Base-by-base conservation (phyloP, 2,113 vertebrate genomes). In the Oryzias javanicus region DNA sequence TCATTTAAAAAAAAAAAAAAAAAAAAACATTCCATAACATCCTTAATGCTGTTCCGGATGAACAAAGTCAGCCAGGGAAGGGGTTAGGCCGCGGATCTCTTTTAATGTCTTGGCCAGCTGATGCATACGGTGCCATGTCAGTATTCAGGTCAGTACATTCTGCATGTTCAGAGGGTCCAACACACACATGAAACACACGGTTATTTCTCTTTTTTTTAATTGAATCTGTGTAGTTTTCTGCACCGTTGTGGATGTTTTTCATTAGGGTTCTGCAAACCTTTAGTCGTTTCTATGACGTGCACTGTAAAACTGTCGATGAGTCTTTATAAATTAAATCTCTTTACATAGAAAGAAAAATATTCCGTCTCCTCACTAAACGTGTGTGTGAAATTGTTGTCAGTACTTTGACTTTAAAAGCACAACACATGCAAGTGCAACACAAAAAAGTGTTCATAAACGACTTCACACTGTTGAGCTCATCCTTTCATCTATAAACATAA, bases 301-400 rank as follows among this genome's bases (percentile, higher is more conserved):
- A 83, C 80, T 83, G 80, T 89, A 76, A 76, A 85, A 63, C 65
- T 74, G 74, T 84, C 73, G 58, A 61, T 70, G 80, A 80, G 77
- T 88, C 62, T 87, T 88, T 88, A 81, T 90, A 85, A 83, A 90
- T 84, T 86, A 90, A 89, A 89, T 59, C 20, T 68, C 74, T 70
- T 83, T 87, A 74, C 74, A 79, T 63, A 78, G 35, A 35, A 80
- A 70, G 10, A 61, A 64, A 55, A 64, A 55, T 46, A 48, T 25
- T 56, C 44, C 49, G 25, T 55, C 68, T 71, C 50, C 55, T 67
- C 8, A 55, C 29, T 81, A 49, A 46, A 48, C 15, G 47, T 60
- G 5, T 1, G 1, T 50, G 27, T 49, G 6, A 42, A 5, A 19
- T 12, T 47, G 8, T 12, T 12, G 0, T 35, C 8, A 10, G 35